Percentiles rank a stretch among this genome's conserved stretches.
phyloP scores from a whole-genome alignment of 2,113 vertebrate species.

The Pangasianodon gigas region DNA sequence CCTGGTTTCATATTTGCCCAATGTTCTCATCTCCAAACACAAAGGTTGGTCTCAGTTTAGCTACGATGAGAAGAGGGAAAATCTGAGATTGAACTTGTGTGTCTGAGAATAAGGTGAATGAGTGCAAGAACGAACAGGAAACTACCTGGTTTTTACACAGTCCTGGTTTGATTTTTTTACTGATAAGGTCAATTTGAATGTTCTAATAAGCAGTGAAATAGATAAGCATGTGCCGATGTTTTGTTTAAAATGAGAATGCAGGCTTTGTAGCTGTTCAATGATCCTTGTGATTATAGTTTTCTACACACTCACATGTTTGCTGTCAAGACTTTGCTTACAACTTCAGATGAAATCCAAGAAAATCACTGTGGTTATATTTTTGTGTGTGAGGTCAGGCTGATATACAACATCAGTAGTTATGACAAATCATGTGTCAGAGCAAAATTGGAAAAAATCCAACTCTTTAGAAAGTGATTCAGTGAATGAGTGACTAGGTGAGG shows the following conservation, averaged over 20 bases:
- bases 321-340: not conserved
- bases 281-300: not conserved
- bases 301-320: not conserved
- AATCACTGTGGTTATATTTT: not conserved
- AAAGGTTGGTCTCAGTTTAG: slow-evolving; percentile 62
- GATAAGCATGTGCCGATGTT: not conserved
- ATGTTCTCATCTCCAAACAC: slow-evolving; percentile 63
- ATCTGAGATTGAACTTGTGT: slow-evolving; percentile 42
- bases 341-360: not conserved
- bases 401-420: not conserved
- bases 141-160: not conserved
- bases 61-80: slow-evolving; percentile 62
- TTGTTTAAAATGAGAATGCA: not conserved
- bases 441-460: not conserved
- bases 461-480: not conserved
- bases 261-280: not conserved
- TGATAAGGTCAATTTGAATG: not conserved
- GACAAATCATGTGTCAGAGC: not conserved
- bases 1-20: slow-evolving; percentile 68
- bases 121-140: not conserved
- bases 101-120: slow-evolving; percentile 6
- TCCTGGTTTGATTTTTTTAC: not conserved
- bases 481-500: not conserved
- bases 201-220: not conserved
- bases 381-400: slow-evolving; percentile 7